phyloP scores from a whole-genome alignment of 2,888 invertebrate species.

The Drosophila rellima region DNA sequence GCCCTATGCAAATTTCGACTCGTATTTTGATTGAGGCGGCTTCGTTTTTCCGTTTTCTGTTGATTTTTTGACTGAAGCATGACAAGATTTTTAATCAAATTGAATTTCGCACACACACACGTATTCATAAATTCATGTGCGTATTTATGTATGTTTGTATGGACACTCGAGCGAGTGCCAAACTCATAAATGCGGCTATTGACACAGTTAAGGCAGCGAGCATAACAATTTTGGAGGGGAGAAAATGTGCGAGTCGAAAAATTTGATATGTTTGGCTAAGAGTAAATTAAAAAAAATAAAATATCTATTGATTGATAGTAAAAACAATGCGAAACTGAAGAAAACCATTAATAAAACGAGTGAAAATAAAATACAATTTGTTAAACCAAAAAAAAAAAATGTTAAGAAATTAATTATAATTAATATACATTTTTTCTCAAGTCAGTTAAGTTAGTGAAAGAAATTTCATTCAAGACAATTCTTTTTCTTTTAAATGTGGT shows the following conservation, averaged over 20 bases:
- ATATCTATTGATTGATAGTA: constrained; percentile 27
- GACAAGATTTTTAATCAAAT: constrained; percentile 75
- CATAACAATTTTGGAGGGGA: constrained; percentile 51
- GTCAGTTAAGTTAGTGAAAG: too few species aligned
- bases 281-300: constrained; percentile 12
- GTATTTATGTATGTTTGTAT: constrained; percentile 1
- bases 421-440: too few species aligned
- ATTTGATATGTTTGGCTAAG: constrained; percentile 24
- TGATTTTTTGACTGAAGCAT: constrained; percentile 70
- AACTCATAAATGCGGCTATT: constrained; percentile 73
- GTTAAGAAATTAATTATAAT: neutral
- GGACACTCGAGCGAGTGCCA: constrained; percentile 49
- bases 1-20: constrained; percentile 66
- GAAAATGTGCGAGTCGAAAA: constrained; percentile 27
- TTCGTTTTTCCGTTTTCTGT: constrained; percentile 33
- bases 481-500: neutral
- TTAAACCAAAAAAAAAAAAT: neutral
- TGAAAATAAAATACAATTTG: constrained; percentile 27
- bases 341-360: constrained; percentile 17
- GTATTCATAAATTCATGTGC: constrained; percentile 1
- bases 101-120: constrained; percentile 42
- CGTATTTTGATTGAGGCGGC: constrained; percentile 31
- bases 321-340: constrained; percentile 14
- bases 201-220: constrained; percentile 69
- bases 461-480: neutral